phyloP scores from a whole-genome alignment of 2,113 vertebrate species.

The Andinoacara biseriatus region DNA sequence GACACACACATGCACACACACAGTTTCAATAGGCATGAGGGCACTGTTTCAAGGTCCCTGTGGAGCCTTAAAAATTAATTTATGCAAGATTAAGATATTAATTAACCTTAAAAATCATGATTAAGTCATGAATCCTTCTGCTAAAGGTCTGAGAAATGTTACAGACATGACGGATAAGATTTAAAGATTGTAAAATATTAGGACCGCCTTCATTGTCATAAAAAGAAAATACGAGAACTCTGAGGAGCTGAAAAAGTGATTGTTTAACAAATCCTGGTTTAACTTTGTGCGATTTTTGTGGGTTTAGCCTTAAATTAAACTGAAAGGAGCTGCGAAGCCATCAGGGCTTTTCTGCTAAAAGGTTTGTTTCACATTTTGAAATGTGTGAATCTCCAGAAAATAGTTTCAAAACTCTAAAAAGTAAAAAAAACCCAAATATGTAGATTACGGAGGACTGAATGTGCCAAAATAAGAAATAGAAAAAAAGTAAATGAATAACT shows the following conservation, averaged over 20 bases:
- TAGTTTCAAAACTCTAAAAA: neutral
- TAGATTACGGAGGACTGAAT: neutral
- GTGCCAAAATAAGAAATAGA: neutral
- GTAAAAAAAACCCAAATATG: neutral
- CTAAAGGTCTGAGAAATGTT: neutral
- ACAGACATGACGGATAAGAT: neutral
- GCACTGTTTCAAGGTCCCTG: neutral
- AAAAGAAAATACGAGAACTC: neutral
- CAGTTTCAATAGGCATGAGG: neutral
- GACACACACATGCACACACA: slow-evolving; percentile 9
- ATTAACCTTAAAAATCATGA: neutral
- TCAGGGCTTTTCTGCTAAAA: neutral
- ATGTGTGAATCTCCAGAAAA: neutral
- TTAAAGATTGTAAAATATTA: neutral
- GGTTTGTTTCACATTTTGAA: neutral
- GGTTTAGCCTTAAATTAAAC: neutral
- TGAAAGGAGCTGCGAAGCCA: too few relatives aligned
- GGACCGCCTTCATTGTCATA: neutral
- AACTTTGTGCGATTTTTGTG: neutral
- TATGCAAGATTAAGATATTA: neutral
- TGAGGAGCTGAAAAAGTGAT: too few relatives aligned
- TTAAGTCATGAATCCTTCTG: neutral
- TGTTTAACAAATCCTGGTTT: neutral
- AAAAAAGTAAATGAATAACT: neutral
- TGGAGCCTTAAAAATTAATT: neutral